Evolutionary conservation across 1,140 invertebrate species (phyloP).

Genomic region (Drosophila sulfurigaster): DNA sequence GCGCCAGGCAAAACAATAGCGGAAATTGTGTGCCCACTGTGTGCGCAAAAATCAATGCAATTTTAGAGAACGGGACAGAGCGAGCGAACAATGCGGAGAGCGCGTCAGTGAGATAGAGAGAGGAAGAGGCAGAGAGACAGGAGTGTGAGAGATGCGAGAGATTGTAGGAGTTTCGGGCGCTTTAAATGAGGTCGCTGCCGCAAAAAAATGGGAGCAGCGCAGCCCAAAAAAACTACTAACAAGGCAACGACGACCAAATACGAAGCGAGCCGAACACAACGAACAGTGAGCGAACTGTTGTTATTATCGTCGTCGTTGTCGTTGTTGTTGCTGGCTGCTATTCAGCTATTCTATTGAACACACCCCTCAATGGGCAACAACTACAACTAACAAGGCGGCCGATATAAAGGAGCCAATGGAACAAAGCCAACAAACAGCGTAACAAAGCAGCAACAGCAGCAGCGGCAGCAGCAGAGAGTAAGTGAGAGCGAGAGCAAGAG

Average conservation of each 20-base stretch:
- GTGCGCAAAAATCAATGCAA: conserved; percentile 62
- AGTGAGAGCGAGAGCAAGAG: conserved; percentile 47
- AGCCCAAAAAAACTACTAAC: conserved; percentile 53
- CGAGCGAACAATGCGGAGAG: neutral
- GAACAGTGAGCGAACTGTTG: conserved; percentile 57
- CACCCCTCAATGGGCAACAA: conserved; percentile 82
- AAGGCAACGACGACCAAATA: conserved; percentile 49
- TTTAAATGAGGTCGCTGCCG: conserved; percentile 65
- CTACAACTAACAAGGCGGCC: conserved; percentile 66
- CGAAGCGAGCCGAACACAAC: conserved; percentile 58
- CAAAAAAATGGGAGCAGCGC: conserved; percentile 64
- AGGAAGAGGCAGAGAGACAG: neutral
- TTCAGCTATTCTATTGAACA: conserved; percentile 78
- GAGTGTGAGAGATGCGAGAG: conserved; percentile 9
- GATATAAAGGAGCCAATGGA: conserved; percentile 82
- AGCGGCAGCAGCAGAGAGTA: conserved; percentile 37
- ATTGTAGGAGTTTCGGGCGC: conserved; percentile 25
- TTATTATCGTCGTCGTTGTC: conserved; percentile 26
- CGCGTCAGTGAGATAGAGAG: conserved; percentile 16
- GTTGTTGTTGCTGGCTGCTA: conserved; percentile 48
- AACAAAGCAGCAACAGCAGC: conserved; percentile 63
- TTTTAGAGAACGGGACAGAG: conserved; percentile 23
- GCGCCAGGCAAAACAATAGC: conserved; percentile 79
- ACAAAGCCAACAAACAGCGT: conserved; percentile 73
- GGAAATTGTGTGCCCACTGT: conserved; percentile 75